phyloP scores from a whole-genome alignment of 1,140 invertebrate genomes.

The Drosophila nannoptera region DNA sequence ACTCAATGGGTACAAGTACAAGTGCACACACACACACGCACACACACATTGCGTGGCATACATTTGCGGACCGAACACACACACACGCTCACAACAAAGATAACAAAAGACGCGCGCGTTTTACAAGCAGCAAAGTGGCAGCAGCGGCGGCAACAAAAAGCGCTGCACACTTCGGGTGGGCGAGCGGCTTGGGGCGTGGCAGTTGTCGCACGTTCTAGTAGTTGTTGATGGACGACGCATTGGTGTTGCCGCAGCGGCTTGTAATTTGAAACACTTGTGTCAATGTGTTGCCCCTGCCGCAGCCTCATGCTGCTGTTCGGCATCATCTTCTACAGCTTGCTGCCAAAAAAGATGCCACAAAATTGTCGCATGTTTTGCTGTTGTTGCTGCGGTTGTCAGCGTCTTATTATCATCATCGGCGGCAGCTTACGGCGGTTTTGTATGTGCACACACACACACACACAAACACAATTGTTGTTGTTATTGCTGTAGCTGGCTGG shows the following conservation, averaged over 20 bases:
- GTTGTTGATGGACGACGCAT: slow-evolving; percentile 39
- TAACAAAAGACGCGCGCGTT: slow-evolving; percentile 59
- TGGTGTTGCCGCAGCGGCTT: slow-evolving; percentile 42
- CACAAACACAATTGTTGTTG: slow-evolving; percentile 8
- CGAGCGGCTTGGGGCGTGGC: neutral
- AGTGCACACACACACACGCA: slow-evolving; percentile 29
- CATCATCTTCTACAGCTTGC: no score
- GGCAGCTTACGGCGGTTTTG: slow-evolving; percentile 76
- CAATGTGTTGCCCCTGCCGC: slow-evolving; percentile 37
- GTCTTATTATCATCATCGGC: slow-evolving; percentile 78
- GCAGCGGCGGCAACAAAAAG: slow-evolving; percentile 37
- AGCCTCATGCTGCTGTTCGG: no score
- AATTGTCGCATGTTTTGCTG: slow-evolving; percentile 41
- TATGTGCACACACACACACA: slow-evolving; percentile 26
- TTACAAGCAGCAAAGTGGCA: slow-evolving; percentile 55
- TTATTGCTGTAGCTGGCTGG: slow-evolving; percentile 26
- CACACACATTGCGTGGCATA: slow-evolving; percentile 12
- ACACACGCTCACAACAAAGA: slow-evolving; percentile 31
- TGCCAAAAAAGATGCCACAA: slow-evolving; percentile 26
- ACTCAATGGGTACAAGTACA: slow-evolving; percentile 36
- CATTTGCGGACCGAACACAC: slow-evolving; percentile 15
- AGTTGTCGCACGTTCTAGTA: slow-evolving; percentile 18
- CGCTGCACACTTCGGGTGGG: slow-evolving; percentile 27
- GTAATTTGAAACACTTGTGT: slow-evolving; percentile 79
- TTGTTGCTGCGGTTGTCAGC: slow-evolving; percentile 73